Percentiles rank a stretch among this genome's conserved stretches.
phyloP scores from a whole-genome alignment of 2,888 invertebrate genomes.

The Drosophila kuntzei region DNA sequence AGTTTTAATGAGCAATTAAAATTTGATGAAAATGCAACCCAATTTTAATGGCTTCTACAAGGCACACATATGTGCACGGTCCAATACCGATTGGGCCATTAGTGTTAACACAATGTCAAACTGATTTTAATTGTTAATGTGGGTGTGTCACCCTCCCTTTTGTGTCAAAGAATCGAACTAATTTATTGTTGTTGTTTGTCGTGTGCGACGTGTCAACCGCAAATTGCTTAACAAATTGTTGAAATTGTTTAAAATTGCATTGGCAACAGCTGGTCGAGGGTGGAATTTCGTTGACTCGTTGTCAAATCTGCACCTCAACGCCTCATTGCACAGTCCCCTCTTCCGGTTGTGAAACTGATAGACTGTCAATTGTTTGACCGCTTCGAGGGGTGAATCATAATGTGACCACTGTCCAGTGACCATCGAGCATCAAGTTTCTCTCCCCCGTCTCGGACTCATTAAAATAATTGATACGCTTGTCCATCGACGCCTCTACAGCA shows the following conservation, averaged over 20 bases:
- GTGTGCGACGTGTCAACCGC: constrained; percentile 65
- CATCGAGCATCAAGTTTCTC: constrained; percentile 27
- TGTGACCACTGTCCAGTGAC: constrained; percentile 70
- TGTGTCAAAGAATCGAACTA: constrained; percentile 43
- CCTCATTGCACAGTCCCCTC: constrained; percentile 64
- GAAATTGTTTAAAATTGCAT: constrained; percentile 77
- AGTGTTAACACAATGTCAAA: constrained; percentile 60
- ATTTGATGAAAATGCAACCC: constrained; percentile 31
- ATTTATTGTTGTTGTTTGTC: constrained; percentile 68
- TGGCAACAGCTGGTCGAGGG: constrained; percentile 41
- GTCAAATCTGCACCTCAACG: constrained; percentile 61
- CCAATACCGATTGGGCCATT: constrained; percentile 30
- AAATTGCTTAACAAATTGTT: constrained; percentile 75
- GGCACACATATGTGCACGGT: constrained; percentile 27
- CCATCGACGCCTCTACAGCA: constrained; percentile 64
- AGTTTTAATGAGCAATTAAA: constrained; percentile 72
- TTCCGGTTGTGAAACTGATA: constrained; percentile 29
- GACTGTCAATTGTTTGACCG: constrained; percentile 60
- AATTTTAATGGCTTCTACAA: constrained; percentile 39
- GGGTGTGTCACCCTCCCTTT: constrained; percentile 38
- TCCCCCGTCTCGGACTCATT: constrained; percentile 53
- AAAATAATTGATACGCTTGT: constrained; percentile 81
- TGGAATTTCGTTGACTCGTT: constrained; percentile 26
- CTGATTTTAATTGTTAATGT: constrained; percentile 40
- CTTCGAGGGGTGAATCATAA: constrained; percentile 73